Conservation (phyloP, 2,113 vertebrate genomes). For the Muntiacus reevesi region DNA sequence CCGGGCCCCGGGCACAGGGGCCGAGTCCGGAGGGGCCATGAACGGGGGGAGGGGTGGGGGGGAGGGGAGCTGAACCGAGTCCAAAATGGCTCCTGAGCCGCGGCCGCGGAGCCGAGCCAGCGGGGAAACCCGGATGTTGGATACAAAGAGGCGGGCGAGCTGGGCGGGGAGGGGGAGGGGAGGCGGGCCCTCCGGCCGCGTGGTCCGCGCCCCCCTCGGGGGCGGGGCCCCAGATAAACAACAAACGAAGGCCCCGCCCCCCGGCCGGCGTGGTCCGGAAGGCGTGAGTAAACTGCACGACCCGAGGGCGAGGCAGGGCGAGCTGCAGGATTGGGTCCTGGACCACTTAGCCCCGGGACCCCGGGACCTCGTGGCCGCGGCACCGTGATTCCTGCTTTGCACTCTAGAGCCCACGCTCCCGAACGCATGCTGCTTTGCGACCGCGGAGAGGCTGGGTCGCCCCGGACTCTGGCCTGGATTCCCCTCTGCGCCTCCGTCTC, state of each 20-base stretch:
- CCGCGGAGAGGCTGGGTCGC: background rate
- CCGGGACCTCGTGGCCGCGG: background rate
- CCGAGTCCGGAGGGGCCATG: slow-evolving; percentile 70
- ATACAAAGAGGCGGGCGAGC: slow-evolving; percentile 85
- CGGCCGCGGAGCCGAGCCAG: slow-evolving; percentile 80
- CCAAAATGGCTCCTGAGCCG: slow-evolving; percentile 77
- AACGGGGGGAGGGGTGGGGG: slow-evolving; percentile 66
- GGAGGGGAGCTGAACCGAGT: slow-evolving; percentile 69
- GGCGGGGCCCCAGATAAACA: slow-evolving; percentile 56
- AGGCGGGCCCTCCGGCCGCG: slow-evolving; percentile 60
- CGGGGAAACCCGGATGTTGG: slow-evolving; percentile 94
- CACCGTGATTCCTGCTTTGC: background rate
- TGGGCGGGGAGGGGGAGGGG: slow-evolving; percentile 2
- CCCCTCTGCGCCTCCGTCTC: background rate
- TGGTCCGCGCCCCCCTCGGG: slow-evolving; percentile 66
- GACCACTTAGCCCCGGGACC: rapidly evolving
- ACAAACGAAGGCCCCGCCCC: slow-evolving; percentile 68
- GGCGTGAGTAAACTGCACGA: rapidly evolving
- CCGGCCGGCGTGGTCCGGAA: background rate
- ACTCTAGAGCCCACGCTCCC: background rate
- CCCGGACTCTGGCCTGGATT: background rate
- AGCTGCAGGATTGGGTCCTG: rapidly evolving
- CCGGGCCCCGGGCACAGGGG: slow-evolving; percentile 61
- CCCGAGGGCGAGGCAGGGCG: rapidly evolving
- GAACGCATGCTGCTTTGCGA: background rate